Conservation (phyloP, 2,888 invertebrate species). For the Lepidocyrtinus sp. region DNA sequence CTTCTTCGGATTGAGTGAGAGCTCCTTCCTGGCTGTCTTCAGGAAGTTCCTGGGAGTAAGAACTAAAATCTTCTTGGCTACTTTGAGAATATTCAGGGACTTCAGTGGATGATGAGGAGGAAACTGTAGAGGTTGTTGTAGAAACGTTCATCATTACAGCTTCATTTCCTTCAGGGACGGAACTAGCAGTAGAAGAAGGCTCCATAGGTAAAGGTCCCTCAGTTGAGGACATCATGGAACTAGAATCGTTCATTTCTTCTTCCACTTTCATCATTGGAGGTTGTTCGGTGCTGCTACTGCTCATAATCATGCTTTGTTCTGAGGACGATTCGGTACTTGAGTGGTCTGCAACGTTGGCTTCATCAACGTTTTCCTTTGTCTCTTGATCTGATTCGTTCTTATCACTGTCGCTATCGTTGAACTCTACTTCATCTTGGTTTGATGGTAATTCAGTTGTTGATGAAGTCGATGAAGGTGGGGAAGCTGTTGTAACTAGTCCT, state of each 20-base stretch:
- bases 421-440: no score
- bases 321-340: no score
- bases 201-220: no score
- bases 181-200: conserved; percentile 31
- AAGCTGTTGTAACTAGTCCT: no score
- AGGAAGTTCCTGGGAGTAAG: neutral
- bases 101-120: neutral
- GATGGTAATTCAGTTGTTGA: no score
- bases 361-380: neutral
- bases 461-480: no score
- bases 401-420: neutral
- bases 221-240: no score
- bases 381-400: neutral
- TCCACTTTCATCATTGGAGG: neutral
- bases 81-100: neutral
- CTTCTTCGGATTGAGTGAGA: conserved; percentile 21
- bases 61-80: neutral
- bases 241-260: neutral
- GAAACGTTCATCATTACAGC: neutral
- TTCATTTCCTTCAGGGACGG: neutral
- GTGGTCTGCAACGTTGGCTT: no score
- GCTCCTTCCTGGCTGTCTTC: neutral
- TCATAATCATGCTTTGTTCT: no score
- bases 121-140: neutral
- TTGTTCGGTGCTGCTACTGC: neutral